Conservation (phyloP, 2,797 vertebrate genomes). For the Lithobates sylvaticus region DNA sequence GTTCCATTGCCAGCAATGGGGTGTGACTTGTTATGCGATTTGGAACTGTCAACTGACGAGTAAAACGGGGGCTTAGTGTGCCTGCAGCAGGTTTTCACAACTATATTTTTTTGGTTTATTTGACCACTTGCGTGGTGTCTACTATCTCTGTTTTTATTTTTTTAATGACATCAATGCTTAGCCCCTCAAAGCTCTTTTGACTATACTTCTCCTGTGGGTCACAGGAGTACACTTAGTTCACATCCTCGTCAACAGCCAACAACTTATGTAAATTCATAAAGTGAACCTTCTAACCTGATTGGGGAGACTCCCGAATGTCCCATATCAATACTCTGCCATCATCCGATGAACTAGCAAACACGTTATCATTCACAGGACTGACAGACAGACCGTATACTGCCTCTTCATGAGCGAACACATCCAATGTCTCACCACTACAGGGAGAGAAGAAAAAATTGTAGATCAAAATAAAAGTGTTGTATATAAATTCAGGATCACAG, state of each 20-base stretch:
- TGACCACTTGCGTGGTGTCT: too few relatives aligned
- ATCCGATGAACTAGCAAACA: conserved; percentile 97
- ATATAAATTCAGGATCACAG: background rate
- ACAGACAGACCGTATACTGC: conserved; percentile 97
- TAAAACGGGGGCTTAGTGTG: too few relatives aligned
- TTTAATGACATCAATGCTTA: too few relatives aligned
- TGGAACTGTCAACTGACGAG: too few relatives aligned
- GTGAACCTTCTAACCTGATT: conserved; percentile 82
- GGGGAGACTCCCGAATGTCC: conserved; percentile 94
- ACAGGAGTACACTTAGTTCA: too few relatives aligned
- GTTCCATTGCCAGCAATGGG: too few relatives aligned
- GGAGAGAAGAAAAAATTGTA: conserved; percentile 40
- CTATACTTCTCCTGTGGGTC: too few relatives aligned
- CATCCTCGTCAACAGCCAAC: background rate
- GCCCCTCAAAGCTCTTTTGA: too few relatives aligned
- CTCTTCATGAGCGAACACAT: conserved; percentile 96
- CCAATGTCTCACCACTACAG: conserved; percentile 90
- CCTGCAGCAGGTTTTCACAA: too few relatives aligned
- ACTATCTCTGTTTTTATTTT: too few relatives aligned
- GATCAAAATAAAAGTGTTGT: background rate
- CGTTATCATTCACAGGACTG: conserved; percentile 96
- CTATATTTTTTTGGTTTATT: too few relatives aligned
- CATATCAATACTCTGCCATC: conserved; percentile 97
- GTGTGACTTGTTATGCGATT: too few relatives aligned
- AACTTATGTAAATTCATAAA: background rate